Evolutionary conservation across 1,140 invertebrate genomes (phyloP).

Genomic region (Alviniconcha marisindica): DNA sequence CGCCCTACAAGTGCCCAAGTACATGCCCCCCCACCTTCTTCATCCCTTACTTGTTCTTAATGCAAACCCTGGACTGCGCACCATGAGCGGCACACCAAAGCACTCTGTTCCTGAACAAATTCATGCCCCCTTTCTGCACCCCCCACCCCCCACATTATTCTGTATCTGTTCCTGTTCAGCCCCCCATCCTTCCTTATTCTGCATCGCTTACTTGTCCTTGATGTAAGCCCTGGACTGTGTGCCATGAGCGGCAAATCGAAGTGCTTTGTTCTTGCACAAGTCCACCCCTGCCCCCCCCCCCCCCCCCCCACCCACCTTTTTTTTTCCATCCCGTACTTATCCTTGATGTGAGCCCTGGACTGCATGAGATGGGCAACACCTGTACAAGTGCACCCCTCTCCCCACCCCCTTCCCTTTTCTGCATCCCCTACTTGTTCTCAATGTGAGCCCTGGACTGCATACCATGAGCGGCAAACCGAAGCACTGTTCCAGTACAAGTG

Average conservation of each 20-base stretch:
- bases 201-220: background rate
- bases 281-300: background rate
- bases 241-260: background rate
- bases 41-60: constrained; percentile 26
- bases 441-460: constrained; percentile 51
- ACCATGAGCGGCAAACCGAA: constrained; percentile 61
- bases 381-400: too few relatives aligned
- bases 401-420: background rate
- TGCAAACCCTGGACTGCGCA: background rate
- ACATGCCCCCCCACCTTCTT: background rate
- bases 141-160: too few relatives aligned
- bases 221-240: background rate
- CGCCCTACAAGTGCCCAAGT: background rate
- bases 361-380: too few relatives aligned
- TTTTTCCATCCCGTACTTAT: background rate
- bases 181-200: too few relatives aligned
- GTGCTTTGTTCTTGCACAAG: background rate
- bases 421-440: constrained; percentile 33
- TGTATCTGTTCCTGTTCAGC: too few relatives aligned
- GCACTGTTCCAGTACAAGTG: constrained; percentile 57
- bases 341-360: constrained; percentile 45
- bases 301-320: background rate
- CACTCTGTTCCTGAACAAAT: background rate
- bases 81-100: too few relatives aligned
- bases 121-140: background rate